Evolutionary conservation across 2,113 vertebrate species (phyloP).

Genomic region (Plotosus lineatus): DNA sequence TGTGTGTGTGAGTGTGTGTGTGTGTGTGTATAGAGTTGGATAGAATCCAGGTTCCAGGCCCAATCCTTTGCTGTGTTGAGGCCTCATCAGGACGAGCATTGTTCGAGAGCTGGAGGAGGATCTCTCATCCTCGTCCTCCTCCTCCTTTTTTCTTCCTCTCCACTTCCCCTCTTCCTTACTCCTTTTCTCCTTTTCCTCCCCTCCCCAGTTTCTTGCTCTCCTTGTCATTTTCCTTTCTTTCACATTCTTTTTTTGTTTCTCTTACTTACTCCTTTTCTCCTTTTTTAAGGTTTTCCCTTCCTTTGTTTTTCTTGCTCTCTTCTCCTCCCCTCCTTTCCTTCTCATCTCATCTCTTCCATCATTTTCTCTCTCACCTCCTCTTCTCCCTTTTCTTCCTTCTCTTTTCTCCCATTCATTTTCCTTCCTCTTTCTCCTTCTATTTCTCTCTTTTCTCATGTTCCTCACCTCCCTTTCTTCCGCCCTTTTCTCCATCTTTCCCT

Average conservation of each 20-base stretch:
- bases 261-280: too few species aligned
- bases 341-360: not conserved
- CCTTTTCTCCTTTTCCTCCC: not conserved
- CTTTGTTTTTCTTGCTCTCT: not conserved
- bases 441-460: not conserved
- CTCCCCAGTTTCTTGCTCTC: too few species aligned
- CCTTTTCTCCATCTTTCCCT: not conserved
- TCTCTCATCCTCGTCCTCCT: not conserved
- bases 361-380: not conserved
- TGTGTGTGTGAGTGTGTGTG: conserved; percentile 26
- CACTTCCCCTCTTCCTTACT: not conserved
- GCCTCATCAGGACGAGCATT: conserved; percentile 43
- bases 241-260: too few species aligned
- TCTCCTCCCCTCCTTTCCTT: not conserved
- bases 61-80: conserved; percentile 39
- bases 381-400: not conserved
- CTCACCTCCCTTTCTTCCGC: not conserved
- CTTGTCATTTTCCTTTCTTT: too few species aligned
- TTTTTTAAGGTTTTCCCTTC: too few species aligned
- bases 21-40: conserved; percentile 28
- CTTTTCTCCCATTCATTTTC: not conserved
- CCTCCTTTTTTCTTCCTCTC: not conserved
- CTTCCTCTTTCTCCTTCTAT: too few species aligned
- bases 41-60: conserved; percentile 39
- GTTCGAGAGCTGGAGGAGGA: conserved; percentile 30